Conservation (phyloP, 2,888 invertebrate species). For the Scaptomyza caliginosa region DNA sequence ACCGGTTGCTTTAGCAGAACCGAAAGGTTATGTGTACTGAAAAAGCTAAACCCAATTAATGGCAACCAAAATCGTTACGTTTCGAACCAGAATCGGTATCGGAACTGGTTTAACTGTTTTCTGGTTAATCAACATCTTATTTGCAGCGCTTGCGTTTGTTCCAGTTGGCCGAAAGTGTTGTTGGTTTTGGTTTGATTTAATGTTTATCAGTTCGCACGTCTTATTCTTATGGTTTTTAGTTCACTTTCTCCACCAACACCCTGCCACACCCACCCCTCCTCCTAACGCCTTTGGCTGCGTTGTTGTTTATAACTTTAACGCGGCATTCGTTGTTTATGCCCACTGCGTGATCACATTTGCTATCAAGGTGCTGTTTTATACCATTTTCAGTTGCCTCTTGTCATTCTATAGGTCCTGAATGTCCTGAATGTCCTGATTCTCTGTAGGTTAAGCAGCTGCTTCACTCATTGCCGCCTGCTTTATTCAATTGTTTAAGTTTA, state of each 20-base stretch:
- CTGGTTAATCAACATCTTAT: no score
- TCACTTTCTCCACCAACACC: constrained; percentile 32
- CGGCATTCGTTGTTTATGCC: constrained; percentile 66
- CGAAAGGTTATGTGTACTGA: no score
- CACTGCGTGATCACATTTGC: constrained; percentile 74
- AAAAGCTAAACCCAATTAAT: no score
- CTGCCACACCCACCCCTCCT: background rate
- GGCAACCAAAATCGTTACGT: no score
- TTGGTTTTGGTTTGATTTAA: constrained; percentile 19
- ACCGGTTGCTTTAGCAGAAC: no score
- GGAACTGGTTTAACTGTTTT: no score
- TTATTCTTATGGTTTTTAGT: constrained; percentile 55
- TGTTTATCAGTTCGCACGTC: constrained; percentile 57
- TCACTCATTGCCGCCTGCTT: constrained; percentile 10
- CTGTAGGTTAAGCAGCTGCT: constrained; percentile 26
- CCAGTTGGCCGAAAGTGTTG: constrained; percentile 22
- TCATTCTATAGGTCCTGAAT: constrained; percentile 6
- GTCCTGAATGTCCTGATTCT: constrained; percentile 6
- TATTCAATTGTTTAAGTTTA: constrained; percentile 24
- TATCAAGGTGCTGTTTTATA: constrained; percentile 32
- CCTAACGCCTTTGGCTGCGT: constrained; percentile 19
- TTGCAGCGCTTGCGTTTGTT: constrained; percentile 4
- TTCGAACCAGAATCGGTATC: no score
- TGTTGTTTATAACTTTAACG: constrained; percentile 51
- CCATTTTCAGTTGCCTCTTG: background rate